A percentile compares a stretch with the other conserved stretches of the same genome.
Conservation (phyloP, 2,888 invertebrate genomes). For the Dascillus cervinus region DNA sequence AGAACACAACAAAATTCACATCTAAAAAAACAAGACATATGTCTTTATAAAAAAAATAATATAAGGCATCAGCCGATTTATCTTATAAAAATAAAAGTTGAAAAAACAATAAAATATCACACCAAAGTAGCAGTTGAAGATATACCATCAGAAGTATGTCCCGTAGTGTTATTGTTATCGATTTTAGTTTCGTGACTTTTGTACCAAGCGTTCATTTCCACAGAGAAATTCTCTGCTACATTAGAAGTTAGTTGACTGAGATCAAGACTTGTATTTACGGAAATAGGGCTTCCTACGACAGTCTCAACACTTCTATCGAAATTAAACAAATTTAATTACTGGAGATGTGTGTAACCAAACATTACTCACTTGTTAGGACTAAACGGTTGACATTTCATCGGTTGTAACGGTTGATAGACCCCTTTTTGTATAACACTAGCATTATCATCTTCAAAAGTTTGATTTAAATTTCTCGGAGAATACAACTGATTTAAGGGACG, state of each 20-base stretch:
- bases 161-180: conserved; percentile 26
- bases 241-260: conserved; percentile 29
- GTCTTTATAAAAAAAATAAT: too few species aligned
- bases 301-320: conserved; percentile 19
- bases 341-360: not conserved
- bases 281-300: conserved; percentile 23
- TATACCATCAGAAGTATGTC: conserved; percentile 22
- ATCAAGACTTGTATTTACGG: conserved; percentile 31
- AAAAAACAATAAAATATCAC: conserved; percentile 12
- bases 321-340: conserved; percentile 10
- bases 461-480: conserved; percentile 11
- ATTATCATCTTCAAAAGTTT: conserved; percentile 14
- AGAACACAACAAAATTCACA: too few species aligned
- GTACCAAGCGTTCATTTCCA: conserved; percentile 52
- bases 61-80: too few species aligned
- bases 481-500: conserved; percentile 8
- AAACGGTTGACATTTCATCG: conserved; percentile 44
- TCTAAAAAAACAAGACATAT: too few species aligned
- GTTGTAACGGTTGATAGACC: conserved; percentile 45
- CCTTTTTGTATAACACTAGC: conserved; percentile 32
- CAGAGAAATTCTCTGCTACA: conserved; percentile 45
- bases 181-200: conserved; percentile 34
- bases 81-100: too few species aligned
- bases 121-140: conserved; percentile 34
- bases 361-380: conserved; percentile 20